A percentile compares a stretch with the other conserved stretches of the same genome.
These are phyloP conservation scores for Phenganax marumi DNA, from an alignment of 92 coral and sea anemone genomes.

Conservation along the genomic window DNA sequence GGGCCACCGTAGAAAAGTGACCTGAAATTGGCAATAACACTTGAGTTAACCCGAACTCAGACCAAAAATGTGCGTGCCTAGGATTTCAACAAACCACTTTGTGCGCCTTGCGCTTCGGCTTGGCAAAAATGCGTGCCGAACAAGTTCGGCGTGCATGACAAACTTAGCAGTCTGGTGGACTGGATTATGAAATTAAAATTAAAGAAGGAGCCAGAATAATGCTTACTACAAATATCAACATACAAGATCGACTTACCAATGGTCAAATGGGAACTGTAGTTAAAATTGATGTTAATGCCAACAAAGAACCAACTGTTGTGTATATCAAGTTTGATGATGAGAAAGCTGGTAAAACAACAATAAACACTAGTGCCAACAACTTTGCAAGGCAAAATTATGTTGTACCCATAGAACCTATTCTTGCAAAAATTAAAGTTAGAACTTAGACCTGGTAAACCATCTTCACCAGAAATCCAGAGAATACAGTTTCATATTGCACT, in stretches of 20 bases:
- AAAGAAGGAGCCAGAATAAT: neutral
- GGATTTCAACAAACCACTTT: no score
- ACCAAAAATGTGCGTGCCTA: no score
- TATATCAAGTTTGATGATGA: neutral
- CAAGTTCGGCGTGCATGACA: no score
- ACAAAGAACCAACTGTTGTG: neutral
- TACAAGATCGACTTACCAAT: neutral
- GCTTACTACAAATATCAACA: neutral
- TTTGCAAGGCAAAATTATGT: neutral
- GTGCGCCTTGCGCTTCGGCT: no score
- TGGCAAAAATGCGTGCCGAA: no score
- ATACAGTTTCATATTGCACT: neutral
- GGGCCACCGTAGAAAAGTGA: constrained; percentile 8
- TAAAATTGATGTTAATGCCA: neutral
- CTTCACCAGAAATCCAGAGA: neutral
- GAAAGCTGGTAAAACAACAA: neutral
- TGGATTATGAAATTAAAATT: neutral
- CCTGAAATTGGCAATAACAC: neutral
- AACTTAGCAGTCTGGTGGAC: no score
- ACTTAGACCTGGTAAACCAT: neutral
- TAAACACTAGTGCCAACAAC: neutral
- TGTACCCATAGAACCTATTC: neutral
- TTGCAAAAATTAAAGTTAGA: neutral
- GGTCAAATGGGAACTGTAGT: neutral
- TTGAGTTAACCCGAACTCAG: no score